phyloP scores from a whole-genome alignment of 2,797 vertebrate genomes.

The Poecilia gillii region DNA sequence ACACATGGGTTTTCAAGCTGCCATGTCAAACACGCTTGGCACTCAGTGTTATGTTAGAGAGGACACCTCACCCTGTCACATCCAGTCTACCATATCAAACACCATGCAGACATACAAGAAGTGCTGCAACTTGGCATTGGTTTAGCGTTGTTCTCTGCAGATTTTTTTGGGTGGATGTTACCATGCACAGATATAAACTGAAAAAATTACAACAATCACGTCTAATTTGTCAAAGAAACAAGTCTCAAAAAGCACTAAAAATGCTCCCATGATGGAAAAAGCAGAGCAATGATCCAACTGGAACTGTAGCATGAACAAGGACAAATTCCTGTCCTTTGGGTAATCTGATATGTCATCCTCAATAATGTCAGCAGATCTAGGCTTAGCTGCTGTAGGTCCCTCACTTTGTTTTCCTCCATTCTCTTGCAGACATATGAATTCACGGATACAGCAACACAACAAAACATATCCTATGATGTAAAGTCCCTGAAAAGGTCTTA shows the following conservation, averaged over 20 bases:
- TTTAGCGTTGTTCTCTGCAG: neutral
- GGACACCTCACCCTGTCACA: conserved; percentile 72
- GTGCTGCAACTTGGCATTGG: neutral
- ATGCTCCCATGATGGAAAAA: neutral
- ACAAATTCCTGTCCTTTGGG: conserved; percentile 88
- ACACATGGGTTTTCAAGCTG: conserved; percentile 70
- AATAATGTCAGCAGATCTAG: conserved; percentile 81
- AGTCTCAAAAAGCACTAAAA: neutral
- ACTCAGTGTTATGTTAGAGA: conserved; percentile 74
- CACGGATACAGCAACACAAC: conserved; percentile 34
- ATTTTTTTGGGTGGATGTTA: neutral
- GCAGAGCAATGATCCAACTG: conserved; percentile 62
- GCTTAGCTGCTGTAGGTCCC: conserved; percentile 64
- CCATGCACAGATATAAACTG: neutral
- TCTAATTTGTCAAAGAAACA: neutral
- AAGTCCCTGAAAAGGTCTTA: conserved; percentile 5
- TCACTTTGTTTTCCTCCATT: conserved; percentile 5
- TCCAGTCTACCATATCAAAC: conserved; percentile 48
- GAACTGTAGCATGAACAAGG: conserved; percentile 84
- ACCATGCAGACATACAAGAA: conserved; percentile 40
- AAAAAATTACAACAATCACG: neutral
- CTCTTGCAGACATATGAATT: conserved; percentile 29
- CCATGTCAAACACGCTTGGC: conserved; percentile 75
- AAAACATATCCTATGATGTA: conserved; percentile 16
- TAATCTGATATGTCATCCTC: conserved; percentile 88